Evolutionary conservation across 2,797 vertebrate genomes (phyloP), one percentile per base, ranked within the genome.

Genomic region (Harpagifer antarcticus): DNA sequence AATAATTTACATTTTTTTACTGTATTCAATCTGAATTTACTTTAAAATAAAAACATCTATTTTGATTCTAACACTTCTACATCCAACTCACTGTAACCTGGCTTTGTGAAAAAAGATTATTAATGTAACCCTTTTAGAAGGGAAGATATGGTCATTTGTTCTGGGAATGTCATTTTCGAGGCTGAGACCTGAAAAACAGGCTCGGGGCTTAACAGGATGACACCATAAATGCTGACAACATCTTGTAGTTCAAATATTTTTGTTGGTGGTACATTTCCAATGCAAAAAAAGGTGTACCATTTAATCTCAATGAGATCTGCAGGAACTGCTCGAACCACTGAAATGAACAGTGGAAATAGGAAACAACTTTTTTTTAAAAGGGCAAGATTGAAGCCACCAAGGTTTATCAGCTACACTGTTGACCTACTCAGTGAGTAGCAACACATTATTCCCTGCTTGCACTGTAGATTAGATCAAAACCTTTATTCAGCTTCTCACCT

Each of bases 401-500:
- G 19, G n/a, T 56, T 23, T 74, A 70, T 72, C 55, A 79, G 9
- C 50, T 60, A 1, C 17, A 58, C 15, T 3, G 47, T 48, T 55
- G 62, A 80, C 62, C 78, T 23, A 19, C 27, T 70, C 40, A 60
- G 58, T 56, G 42, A 64, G 70, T 58, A 45, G 52, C 20, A 68
- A 68, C 72, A 68, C 59, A 81, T 77, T 65, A 68, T 78, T 47
- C 73, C 20, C 71, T 68, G 71, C 54, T 43, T 63, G 40, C 23
- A 37, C 55, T 9, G 23, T 16, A 33, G 43, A 57, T 57, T 23
- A 19, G 48, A 43, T 50, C 13, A 40, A 19, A 19, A 45, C 61
- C 6, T 50, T 77, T 47, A 16, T 16, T 45, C 27, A 42, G 37
- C 27, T 15, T 40, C 13, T 63, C 19, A 67, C 19, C 45, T 33